A percentile compares a stretch with the other conserved stretches of the same genome.
Evolutionary conservation across 2,888 invertebrate species (phyloP).

Genomic region (Zele albiditarsus): DNA sequence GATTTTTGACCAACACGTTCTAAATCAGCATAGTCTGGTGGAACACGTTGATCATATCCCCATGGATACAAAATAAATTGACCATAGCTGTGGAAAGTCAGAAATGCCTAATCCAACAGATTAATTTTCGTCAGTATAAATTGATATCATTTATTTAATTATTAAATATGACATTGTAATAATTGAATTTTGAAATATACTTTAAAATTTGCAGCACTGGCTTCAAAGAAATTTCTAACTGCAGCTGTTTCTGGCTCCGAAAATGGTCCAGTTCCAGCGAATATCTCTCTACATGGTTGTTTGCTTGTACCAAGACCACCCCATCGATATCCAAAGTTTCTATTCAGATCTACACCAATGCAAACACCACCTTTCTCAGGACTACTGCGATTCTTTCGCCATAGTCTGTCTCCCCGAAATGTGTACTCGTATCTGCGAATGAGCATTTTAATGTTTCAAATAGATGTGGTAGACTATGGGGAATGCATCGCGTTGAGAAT

Average conservation of each 20-base stretch:
- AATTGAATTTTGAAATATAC: constrained; percentile 48
- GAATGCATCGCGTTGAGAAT: neutral
- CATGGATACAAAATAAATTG: constrained; percentile 90
- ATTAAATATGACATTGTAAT: neutral
- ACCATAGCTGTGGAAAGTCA: constrained; percentile 90
- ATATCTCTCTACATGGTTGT: constrained; percentile 88
- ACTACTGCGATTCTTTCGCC: constrained; percentile 84
- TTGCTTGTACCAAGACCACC: constrained; percentile 88
- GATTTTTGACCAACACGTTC: constrained; percentile 81
- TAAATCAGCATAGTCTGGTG: constrained; percentile 82
- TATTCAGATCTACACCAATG: constrained; percentile 86
- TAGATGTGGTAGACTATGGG: neutral
- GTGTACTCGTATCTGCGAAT: constrained; percentile 90
- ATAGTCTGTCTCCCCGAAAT: constrained; percentile 85
- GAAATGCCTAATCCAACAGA: constrained; percentile 78
- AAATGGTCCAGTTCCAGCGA: constrained; percentile 84
- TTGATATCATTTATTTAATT: neutral
- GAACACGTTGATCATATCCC: constrained; percentile 85
- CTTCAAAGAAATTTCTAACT: constrained; percentile 75
- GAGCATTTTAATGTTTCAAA: constrained; percentile 64
- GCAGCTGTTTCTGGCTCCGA: constrained; percentile 91
- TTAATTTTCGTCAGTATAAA: neutral
- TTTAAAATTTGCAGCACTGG: constrained; percentile 69
- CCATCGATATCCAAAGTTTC: constrained; percentile 93
- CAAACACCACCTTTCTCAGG: constrained; percentile 77